Conservation (phyloP, 2,797 vertebrate genomes). For the Neoniphon sammara region DNA sequence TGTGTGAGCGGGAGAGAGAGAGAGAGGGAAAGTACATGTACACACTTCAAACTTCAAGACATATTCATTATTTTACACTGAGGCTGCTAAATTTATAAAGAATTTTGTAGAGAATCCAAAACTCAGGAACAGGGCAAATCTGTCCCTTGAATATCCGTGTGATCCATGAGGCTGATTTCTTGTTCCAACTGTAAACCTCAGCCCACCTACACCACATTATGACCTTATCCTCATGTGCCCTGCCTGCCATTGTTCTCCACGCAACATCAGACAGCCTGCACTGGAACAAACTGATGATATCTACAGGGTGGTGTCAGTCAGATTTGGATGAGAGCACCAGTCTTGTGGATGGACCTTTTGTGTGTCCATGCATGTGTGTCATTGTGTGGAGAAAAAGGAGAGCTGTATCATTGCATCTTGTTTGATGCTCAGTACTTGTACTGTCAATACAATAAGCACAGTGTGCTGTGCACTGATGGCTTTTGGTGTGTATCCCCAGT, state of each 20-base stretch:
- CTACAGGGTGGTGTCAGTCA: not conserved
- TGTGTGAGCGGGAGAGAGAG: not conserved
- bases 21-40: not conserved
- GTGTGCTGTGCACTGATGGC: no score
- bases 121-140: slow-evolving; percentile 12
- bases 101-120: not conserved
- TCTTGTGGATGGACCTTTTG: no score
- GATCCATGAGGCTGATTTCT: not conserved
- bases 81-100: no score
- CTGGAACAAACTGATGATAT: not conserved
- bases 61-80: no score
- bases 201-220: not conserved
- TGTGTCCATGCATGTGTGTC: no score
- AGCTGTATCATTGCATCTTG: no score
- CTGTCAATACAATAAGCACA: no score
- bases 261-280: not conserved
- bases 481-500: no score
- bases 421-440: no score
- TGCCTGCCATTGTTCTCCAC: not conserved
- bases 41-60: no score
- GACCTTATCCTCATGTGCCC: not conserved
- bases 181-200: not conserved
- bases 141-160: not conserved
- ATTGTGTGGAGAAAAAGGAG: no score
- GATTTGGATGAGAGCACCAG: not conserved